A percentile compares a stretch with the other conserved stretches of the same genome.
Conservation (phyloP, 2,888 invertebrate genomes). For the Zeuzera pyrina region DNA sequence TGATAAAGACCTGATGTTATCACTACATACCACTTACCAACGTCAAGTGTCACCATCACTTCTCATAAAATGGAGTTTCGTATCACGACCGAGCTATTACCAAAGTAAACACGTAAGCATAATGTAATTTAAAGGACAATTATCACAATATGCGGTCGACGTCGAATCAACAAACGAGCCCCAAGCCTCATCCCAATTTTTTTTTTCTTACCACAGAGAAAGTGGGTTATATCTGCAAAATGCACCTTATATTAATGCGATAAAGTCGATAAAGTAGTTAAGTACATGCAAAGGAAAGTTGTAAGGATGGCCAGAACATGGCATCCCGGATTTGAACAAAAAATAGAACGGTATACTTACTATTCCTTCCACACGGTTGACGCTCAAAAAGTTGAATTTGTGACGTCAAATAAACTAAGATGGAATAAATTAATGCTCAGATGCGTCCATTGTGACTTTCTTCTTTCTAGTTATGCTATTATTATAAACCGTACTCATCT, state of each 20-base stretch:
- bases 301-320: not conserved
- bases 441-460: conserved; percentile 24
- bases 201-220: not conserved
- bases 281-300: not conserved
- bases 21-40: too few relatives aligned
- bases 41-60: too few relatives aligned
- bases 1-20: too few relatives aligned
- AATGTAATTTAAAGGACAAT: conserved; percentile 25
- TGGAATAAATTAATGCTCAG: conserved; percentile 35
- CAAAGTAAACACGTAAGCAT: conserved; percentile 16
- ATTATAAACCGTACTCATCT: conserved; percentile 1
- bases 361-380: conserved; percentile 35
- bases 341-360: conserved; percentile 15
- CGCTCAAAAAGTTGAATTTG: conserved; percentile 26
- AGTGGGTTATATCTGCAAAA: not conserved
- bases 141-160: conserved; percentile 22
- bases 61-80: too few relatives aligned
- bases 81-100: too few relatives aligned
- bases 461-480: conserved; percentile 1
- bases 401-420: conserved; percentile 26
- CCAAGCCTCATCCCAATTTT: not conserved
- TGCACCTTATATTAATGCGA: not conserved
- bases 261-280: not conserved
- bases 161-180: conserved; percentile 15
- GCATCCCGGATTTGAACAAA: not conserved